Evolutionary conservation across 2,888 invertebrate genomes (phyloP), one percentile per base, ranked within the genome.

Genomic region (Pyrrhia umbra): DNA sequence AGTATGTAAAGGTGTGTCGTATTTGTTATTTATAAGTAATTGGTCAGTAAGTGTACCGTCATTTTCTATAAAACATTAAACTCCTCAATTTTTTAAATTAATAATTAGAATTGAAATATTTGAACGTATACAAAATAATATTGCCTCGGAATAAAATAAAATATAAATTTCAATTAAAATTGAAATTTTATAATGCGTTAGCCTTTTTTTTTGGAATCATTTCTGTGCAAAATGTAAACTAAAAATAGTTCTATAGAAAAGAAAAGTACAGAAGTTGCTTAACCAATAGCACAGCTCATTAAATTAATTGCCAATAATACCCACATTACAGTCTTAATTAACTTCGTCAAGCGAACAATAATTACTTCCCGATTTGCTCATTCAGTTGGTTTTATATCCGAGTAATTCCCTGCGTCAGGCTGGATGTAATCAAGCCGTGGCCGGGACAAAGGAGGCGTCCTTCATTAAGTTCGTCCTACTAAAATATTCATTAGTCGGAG

Each of bases 401-500:
- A 30, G 75, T 62, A 21, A 50, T 68, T 60, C 67, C 67, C 77
- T 70, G 79, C 82, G 81, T 85, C 87, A 85, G 86, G 77, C 80
- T 83, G 83, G 80, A 67, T 82, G 88, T 90, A 92, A 92, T 92
- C 89, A 92, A 92, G 87, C 88, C 86, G 92, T 91, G 85, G 85
- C 75, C 79, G 83, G 87, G 81, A 93, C 92, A 93, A 93, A 93
- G 92, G 90, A 89, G 85, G 85, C 87, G 85, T 89, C 88, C 89
- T 92, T 93, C 90, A 93, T 93, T 92, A 93, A 89, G 89, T 88
- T 85, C 67, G 85, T 86, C 85, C 88, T 86, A 86, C 86, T 92
- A 89, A 92, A 93, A 92, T 92, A 93, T 94, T 93, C 92, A 93
- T 90, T 91, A 89, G 82, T 77, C 71, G 80, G 84, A 81, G 82